Base-by-base conservation (phyloP, 2,113 vertebrate species). In the Carollia perspicillata region DNA sequence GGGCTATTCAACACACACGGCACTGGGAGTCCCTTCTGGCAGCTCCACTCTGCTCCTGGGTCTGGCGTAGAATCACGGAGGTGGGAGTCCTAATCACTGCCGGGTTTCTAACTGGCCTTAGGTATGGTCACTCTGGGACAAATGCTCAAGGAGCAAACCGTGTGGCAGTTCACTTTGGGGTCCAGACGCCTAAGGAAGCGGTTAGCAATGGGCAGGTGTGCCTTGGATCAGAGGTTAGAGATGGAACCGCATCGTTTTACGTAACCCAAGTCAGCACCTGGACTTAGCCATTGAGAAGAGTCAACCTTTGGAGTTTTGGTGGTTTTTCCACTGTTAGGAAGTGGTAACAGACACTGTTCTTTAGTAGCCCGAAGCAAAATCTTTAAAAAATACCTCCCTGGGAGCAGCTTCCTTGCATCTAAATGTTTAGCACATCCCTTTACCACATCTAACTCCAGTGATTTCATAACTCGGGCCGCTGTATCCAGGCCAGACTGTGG, bases 321-420 rank as follows among this genome's bases (percentile, higher is more conserved):
- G n/a, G 47, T 9, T 37, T 60, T 88, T 84, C 33, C 53, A 66
- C 77, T 81, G 28, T 51, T 44, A n/a, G 84, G 2, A 78, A 88
- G n/a, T 2, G 26, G 20, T 49, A 72, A 93, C 33, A 65, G 58
- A 84, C 83, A n/a, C 12, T 3, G 35, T 2, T 40, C 40, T 72
- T 69, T 2, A 40, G 58, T 49, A 58, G 47, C 44, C 26, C 35
- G 14, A 22, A 51, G 33, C 72, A 55, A 94, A 87, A 63, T 74
- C 93, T 95, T 51, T 79, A 69, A 87, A 68, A 94, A 90, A 69
- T 26, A 40, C 58, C 28, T 83, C 77, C 66, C 47, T 84, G 63
- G 58, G 78, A 84, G n/a, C 40, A 60, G 53, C 28, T 78, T 53
- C 23, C 42, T 12, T 6, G 26, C 14, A 72, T 84, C 49, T 47